phyloP scores from a whole-genome alignment of 2,888 invertebrate genomes.

The Sepioteuthis lessoniana region DNA sequence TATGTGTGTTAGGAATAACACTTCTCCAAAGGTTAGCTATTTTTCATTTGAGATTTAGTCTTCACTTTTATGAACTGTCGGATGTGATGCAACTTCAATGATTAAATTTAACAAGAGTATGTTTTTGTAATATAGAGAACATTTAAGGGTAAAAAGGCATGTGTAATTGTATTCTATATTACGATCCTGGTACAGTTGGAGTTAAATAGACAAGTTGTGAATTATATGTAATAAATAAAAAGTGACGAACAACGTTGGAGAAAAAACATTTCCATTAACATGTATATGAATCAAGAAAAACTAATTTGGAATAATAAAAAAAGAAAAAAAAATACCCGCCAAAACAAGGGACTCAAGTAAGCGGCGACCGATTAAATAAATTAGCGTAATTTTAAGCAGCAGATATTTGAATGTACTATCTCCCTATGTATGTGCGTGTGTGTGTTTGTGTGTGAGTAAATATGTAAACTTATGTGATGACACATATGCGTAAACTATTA shows the following conservation, averaged over 20 bases:
- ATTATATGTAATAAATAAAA: not conserved
- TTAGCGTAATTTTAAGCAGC: not conserved
- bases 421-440: not conserved
- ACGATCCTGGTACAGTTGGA: not conserved
- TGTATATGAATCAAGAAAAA: too few species aligned
- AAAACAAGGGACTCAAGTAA: not conserved
- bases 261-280: too few species aligned
- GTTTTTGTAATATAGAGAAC: not conserved
- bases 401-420: not conserved
- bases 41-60: not conserved
- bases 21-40: not conserved
- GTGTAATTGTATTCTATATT: not conserved
- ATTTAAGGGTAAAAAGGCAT: not conserved
- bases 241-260: not conserved
- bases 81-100: not conserved
- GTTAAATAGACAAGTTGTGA: not conserved
- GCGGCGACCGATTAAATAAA: not conserved
- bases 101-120: not conserved
- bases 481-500: not conserved
- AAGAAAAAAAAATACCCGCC: too few species aligned
- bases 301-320: too few species aligned
- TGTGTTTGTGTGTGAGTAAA: not conserved
- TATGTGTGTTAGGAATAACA: not conserved
- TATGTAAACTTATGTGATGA: not conserved
- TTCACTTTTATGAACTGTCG: not conserved